These are phyloP conservation scores for Wasmannia auropunctata DNA, from an alignment of 1,140 invertebrate species.

Conservation along the genomic window DNA sequence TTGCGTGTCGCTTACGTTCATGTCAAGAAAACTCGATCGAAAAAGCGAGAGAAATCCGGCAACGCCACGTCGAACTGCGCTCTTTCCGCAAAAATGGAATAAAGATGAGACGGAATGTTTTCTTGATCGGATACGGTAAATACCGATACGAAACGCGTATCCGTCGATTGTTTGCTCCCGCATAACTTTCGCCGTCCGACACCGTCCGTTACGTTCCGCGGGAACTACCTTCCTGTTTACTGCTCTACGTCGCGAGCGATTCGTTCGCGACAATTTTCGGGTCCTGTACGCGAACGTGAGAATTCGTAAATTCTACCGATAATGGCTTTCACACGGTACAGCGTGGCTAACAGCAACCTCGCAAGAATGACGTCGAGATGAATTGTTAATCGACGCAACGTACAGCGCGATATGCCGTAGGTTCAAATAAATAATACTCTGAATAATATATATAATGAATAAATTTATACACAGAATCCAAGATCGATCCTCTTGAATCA, in stretches of 20 bases:
- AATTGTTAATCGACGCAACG: not conserved
- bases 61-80: not conserved
- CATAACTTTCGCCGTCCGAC: conserved; percentile 29
- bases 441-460: not conserved
- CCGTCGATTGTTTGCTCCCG: conserved; percentile 27
- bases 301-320: conserved; percentile 45
- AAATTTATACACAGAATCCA: not conserved
- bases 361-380: not conserved
- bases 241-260: not conserved
- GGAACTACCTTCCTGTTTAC: conserved; percentile 28
- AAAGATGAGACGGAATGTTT: conserved; percentile 42
- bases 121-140: conserved; percentile 18
- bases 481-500: not conserved
- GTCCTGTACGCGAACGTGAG: conserved; percentile 3
- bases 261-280: conserved; percentile 2
- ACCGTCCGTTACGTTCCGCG: conserved; percentile 26
- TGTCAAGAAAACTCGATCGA: not conserved
- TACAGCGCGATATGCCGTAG: not conserved
- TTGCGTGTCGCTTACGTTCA: not conserved
- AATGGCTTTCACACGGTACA: not conserved
- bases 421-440: not conserved
- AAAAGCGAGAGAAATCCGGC: not conserved
- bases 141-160: conserved; percentile 11
- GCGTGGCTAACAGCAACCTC: not conserved
- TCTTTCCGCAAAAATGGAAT: conserved; percentile 33